phyloP scores from a whole-genome alignment of 2,888 invertebrate genomes.

The Sminthurinus aureus region DNA sequence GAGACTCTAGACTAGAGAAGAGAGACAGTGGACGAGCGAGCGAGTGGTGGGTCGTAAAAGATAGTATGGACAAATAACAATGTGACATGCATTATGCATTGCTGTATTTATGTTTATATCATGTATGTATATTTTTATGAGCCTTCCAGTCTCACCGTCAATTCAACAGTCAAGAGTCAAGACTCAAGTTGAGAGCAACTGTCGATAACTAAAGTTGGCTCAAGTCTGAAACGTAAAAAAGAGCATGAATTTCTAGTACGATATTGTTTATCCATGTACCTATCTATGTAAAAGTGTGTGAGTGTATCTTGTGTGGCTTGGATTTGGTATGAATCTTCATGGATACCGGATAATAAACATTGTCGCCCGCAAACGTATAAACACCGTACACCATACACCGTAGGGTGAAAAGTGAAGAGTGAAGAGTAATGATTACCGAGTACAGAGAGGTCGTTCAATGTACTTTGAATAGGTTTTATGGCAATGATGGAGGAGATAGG shows the following conservation, averaged over 20 bases:
- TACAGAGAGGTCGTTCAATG: constrained; percentile 23
- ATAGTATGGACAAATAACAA: background rate
- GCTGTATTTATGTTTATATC: background rate
- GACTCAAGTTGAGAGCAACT: too few species aligned
- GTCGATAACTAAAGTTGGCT: too few species aligned
- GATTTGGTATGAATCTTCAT: background rate
- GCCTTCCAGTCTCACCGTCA: too few species aligned
- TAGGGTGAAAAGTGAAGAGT: background rate
- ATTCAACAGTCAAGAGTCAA: too few species aligned
- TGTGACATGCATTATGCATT: background rate
- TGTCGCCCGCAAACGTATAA: constrained; percentile 20
- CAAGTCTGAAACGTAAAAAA: too few species aligned
- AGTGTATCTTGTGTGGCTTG: background rate
- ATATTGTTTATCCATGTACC: too few species aligned
- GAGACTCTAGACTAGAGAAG: too few species aligned
- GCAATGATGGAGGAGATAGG: constrained; percentile 29
- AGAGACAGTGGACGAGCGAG: background rate
- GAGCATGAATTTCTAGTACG: too few species aligned
- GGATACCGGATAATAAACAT: constrained; percentile 32
- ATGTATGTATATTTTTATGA: too few species aligned
- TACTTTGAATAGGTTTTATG: constrained; percentile 38
- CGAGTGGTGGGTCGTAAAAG: background rate
- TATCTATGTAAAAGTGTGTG: too few species aligned
- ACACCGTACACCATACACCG: too few species aligned
- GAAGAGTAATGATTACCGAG: background rate